Conservation (phyloP, 1,140 invertebrate genomes). For the Scaptomyza pallida region DNA sequence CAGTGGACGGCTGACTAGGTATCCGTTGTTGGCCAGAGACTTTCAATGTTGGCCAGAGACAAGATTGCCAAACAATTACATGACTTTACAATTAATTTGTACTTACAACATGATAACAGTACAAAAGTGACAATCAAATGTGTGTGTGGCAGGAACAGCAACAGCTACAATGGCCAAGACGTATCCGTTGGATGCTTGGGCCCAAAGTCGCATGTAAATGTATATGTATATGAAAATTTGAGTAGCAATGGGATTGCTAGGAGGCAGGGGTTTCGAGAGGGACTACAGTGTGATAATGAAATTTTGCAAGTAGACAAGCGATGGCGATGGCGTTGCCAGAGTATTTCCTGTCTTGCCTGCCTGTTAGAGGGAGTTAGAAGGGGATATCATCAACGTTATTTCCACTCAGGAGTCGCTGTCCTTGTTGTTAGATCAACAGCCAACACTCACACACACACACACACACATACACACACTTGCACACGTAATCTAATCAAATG, state of each 20-base stretch:
- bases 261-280: neutral
- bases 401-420: slow-evolving; percentile 32
- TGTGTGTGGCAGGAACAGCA: neutral
- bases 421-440: slow-evolving; percentile 43
- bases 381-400: slow-evolving; percentile 19
- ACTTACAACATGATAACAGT: slow-evolving; percentile 52
- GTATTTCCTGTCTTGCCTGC: slow-evolving; percentile 5
- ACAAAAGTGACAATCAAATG: slow-evolving; percentile 36
- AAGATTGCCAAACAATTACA: slow-evolving; percentile 74
- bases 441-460: slow-evolving; percentile 17
- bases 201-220: slow-evolving; percentile 32
- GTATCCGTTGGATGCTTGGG: slow-evolving; percentile 2
- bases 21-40: slow-evolving; percentile 3
- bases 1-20: neutral
- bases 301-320: slow-evolving; percentile 30
- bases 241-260: slow-evolving; percentile 7
- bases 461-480: neutral
- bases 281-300: slow-evolving; percentile 39
- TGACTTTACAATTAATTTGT: slow-evolving; percentile 76
- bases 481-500: slow-evolving; percentile 61
- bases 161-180: slow-evolving; percentile 1
- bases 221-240: slow-evolving; percentile 35
- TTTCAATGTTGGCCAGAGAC: slow-evolving; percentile 48
- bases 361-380: slow-evolving; percentile 15
- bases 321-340: slow-evolving; percentile 19